Evolutionary conservation across 2,797 vertebrate genomes (phyloP), one percentile per base, ranked within the genome.

Genomic region (Schizopygopsis pylzovi): DNA sequence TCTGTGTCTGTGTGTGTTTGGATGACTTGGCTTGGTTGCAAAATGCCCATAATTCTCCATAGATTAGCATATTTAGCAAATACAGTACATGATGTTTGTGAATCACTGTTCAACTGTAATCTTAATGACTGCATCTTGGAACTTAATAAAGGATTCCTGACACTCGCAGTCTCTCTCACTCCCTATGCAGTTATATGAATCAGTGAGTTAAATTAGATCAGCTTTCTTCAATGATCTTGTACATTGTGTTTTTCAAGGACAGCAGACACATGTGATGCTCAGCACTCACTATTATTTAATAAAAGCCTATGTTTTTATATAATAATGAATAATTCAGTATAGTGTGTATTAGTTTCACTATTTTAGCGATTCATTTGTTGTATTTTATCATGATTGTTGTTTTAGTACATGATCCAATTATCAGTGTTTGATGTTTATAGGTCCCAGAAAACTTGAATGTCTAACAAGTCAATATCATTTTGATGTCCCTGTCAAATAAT

Each of bases 111-210:
- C n/a, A 11, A 54, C 63, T 80, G 54, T 79, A 81, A 81, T 81
- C 65, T 71, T 56, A 81, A 81, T 71, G 80, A 81, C 80, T 81
- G 65, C 70, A 37, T 88, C 81, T 82, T 79, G 84, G 82, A 88
- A 82, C 83, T 87, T 82, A 82, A 80, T 71, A 56, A 84, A 80
- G 84, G 82, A 63, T 75, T 15, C 28, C n/a, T 61, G 47, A 52
- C 88, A 87, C 89, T 85, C 81, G 78, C 79, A 91, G 88, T 87
- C 88, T 88, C 81, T 87, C 91, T 86, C 90, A 88, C 89, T 84
- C 72, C 61, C 70, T 87, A 45, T 92, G 90, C 41, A 43, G 70
- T 80, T 73, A 39, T 20, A 61, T 78, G 54, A 78, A 78, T 78
- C 54, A 59, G 54, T 78, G 76, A 78, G 76, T 41, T 79, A 11